These are phyloP conservation scores for Xiphophorus maculatus DNA, from an alignment of 2,113 vertebrate species.

Conservation along the genomic window DNA sequence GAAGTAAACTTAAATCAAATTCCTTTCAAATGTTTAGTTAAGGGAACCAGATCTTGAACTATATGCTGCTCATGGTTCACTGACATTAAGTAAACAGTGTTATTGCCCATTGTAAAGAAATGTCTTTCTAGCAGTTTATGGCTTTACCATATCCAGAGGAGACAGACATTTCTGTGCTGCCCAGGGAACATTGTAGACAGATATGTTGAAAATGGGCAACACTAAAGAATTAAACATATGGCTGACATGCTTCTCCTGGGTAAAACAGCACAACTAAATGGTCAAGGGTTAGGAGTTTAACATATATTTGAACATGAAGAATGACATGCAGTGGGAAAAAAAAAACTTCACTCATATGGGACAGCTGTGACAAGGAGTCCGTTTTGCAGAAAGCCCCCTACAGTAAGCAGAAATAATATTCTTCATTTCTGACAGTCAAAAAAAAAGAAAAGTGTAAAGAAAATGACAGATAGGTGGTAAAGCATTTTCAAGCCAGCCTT, in stretches of 20 bases:
- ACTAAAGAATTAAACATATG: conserved; percentile 60
- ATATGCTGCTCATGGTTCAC: too few relatives aligned
- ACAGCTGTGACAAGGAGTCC: conserved; percentile 65
- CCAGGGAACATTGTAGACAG: conserved; percentile 37
- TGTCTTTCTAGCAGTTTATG: conserved; percentile 33
- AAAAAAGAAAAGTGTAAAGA: conserved; percentile 1
- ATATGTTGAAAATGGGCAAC: conserved; percentile 47
- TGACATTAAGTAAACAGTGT: too few relatives aligned
- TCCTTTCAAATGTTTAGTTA: too few relatives aligned
- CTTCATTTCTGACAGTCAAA: conserved; percentile 38
- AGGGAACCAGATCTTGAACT: too few relatives aligned
- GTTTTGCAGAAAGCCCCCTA: conserved; percentile 65
- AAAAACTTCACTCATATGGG: conserved; percentile 61
- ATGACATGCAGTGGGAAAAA: conserved; percentile 61
- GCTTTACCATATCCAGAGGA: conserved; percentile 55
- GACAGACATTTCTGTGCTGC: conserved; percentile 41
- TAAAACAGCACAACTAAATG: conserved; percentile 45
- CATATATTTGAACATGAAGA: conserved; percentile 57
- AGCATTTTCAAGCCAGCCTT: conserved; percentile 65
- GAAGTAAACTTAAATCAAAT: too few relatives aligned
- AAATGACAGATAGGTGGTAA: conserved; percentile 55
- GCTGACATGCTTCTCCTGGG: conserved; percentile 58
- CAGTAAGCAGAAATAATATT: conserved; percentile 71
- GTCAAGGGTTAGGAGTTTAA: conserved; percentile 55
- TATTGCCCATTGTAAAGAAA: too few relatives aligned